Conservation (phyloP, 2,888 invertebrate genomes). For the Hylaea fasciaria region DNA sequence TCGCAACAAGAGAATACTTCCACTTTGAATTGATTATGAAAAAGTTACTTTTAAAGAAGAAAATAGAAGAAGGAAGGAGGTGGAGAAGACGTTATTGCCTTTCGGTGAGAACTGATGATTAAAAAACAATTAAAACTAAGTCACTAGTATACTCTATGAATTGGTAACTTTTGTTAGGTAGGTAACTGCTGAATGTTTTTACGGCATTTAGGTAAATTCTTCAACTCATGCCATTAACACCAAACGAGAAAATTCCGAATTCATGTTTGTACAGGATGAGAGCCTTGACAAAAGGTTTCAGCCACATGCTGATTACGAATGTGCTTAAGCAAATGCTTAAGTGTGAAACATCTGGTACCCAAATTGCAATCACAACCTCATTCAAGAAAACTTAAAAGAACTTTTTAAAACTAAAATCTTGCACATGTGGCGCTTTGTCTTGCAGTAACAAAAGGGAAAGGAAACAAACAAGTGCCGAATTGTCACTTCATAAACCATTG, state of each 20-base stretch:
- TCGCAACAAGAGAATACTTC: slow-evolving; percentile 5
- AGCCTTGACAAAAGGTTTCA: slow-evolving; percentile 20
- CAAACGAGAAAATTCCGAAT: too few relatives aligned
- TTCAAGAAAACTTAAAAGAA: slow-evolving; percentile 24
- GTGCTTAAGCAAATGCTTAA: slow-evolving; percentile 44
- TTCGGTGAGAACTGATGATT: too few relatives aligned
- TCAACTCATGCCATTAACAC: too few relatives aligned
- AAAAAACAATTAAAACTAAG: too few relatives aligned
- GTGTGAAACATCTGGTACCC: slow-evolving; percentile 62
- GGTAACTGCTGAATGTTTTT: too few relatives aligned
- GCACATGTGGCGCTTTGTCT: slow-evolving; percentile 76
- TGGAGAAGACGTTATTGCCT: not conserved
- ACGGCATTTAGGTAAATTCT: too few relatives aligned
- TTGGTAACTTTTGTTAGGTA: too few relatives aligned
- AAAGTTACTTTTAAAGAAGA: not conserved
- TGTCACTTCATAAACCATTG: slow-evolving; percentile 74
- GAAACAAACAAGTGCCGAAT: slow-evolving; percentile 67
- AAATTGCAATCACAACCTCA: slow-evolving; percentile 53
- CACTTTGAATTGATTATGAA: not conserved
- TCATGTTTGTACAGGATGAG: slow-evolving; percentile 5
- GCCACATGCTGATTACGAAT: slow-evolving; percentile 42
- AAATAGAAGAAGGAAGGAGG: not conserved
- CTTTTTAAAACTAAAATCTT: slow-evolving; percentile 30
- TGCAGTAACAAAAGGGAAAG: slow-evolving; percentile 56
- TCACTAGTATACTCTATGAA: too few relatives aligned